Evolutionary conservation across 2,113 vertebrate genomes (phyloP), one percentile per base, ranked within the genome.

Genomic region (Xiphias gladius): DNA sequence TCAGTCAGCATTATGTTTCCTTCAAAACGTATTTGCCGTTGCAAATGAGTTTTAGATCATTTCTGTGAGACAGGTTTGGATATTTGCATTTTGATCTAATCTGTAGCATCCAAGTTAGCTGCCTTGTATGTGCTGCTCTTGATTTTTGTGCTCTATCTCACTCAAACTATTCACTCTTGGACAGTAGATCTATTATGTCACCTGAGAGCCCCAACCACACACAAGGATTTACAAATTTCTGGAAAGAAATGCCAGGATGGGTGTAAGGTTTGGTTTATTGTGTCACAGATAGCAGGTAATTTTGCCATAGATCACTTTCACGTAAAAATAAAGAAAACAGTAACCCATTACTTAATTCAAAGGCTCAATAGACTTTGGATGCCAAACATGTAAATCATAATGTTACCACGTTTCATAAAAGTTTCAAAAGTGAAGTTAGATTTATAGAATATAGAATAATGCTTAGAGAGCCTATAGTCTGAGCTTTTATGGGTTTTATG

Each of bases 401-500:
- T 61, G 50, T 58, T 30, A 13, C 5, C 7, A 28, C 28, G 4
- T 16, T 66, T 67, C 22, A 50, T 63, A 57, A 70, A 52, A 37
- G 24, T 79, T 79, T 43, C 11, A 76, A 72, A 83, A 83, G 76
- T 85, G 79, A 87, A 81, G 16, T 61, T 72, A 64, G 50, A 68
- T 41, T n/a, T 24, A 7, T 54, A 54, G 24, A 24, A 46, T 46
- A 13, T 37, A 73, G 3, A 76, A 13, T 48, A 22, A 57, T 73
- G 26, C 12, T 32, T 66, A 55, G 39, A 55, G 39, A 22, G 17
- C 37, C 37, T 68, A 8, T 74, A 79, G 67, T 64, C 10, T 87
- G 74, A 67, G 22, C 6, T 35, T 35, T 35, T 35, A 50, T 39
- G 37, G 37, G 46, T 66, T 62, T 68, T 48, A 24, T 87, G 74